These are phyloP conservation scores for Tenrec ecaudatus DNA, from an alignment of 2,113 vertebrate species.

Conservation along the genomic window DNA sequence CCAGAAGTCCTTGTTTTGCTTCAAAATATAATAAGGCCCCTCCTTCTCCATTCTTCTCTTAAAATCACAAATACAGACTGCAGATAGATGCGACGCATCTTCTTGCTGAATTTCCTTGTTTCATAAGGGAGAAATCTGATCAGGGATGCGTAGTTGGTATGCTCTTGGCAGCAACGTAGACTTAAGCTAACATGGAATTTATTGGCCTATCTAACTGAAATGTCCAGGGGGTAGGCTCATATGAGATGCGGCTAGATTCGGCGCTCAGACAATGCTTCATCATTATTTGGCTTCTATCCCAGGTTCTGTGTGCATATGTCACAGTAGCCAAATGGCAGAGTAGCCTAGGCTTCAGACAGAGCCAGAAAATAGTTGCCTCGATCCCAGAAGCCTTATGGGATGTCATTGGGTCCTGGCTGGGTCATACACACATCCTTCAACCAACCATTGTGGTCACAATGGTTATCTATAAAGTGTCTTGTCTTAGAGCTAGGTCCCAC, in stretches of 20 bases:
- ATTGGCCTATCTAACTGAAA: slow-evolving; percentile 28
- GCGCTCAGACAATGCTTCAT: not conserved
- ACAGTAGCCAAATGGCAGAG: not conserved
- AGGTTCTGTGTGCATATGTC: not conserved
- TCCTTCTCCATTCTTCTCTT: slow-evolving; percentile 15
- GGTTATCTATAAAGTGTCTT: not conserved
- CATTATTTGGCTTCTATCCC: not conserved
- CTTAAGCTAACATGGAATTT: slow-evolving; percentile 52
- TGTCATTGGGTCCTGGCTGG: not conserved
- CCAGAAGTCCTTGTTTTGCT: slow-evolving; percentile 47
- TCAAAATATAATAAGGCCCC: slow-evolving; percentile 10
- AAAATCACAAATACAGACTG: slow-evolving; percentile 44
- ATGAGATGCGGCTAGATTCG: slow-evolving; percentile 28
- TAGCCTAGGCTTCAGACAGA: not conserved
- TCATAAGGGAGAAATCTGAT: slow-evolving; percentile 20
- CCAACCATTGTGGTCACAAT: not conserved
- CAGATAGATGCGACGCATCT: not conserved
- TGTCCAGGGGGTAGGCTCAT: not conserved
- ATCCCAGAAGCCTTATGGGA: not conserved
- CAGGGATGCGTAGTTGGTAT: not conserved
- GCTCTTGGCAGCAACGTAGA: slow-evolving; percentile 26
- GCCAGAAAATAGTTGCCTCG: not conserved
- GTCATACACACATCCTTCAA: not conserved
- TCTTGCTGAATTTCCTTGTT: slow-evolving; percentile 13
- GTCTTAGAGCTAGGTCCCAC: not conserved